Conservation (phyloP, 1,140 invertebrate species). For the Drosophila orena region DNA sequence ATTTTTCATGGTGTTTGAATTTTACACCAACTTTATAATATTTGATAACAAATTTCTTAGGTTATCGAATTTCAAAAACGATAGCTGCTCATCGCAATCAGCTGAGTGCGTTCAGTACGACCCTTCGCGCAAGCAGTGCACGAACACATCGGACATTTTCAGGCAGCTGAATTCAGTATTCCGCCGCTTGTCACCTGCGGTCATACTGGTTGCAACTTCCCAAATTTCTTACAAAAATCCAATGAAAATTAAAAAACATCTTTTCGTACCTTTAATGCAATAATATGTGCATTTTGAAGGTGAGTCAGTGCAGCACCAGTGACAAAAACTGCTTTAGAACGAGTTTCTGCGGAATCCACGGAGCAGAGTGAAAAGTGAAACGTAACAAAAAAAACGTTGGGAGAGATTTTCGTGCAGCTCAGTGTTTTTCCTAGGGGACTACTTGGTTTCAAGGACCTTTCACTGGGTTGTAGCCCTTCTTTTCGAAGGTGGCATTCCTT, state of each 20-base stretch:
- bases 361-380: constrained; percentile 71
- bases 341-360: neutral
- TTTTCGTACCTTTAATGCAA: constrained; percentile 77
- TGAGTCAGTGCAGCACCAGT: constrained; percentile 47
- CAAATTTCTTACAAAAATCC: constrained; percentile 66
- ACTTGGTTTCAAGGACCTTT: constrained; percentile 25
- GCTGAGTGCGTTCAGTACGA: neutral
- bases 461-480: neutral
- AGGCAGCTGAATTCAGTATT: constrained; percentile 24
- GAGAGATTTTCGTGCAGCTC: constrained; percentile 40
- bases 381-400: constrained; percentile 59
- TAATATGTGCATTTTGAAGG: constrained; percentile 83
- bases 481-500: neutral
- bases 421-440: constrained; percentile 15
- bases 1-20: neutral
- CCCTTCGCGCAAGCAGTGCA: constrained; percentile 13
- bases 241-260: constrained; percentile 76
- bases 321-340: neutral
- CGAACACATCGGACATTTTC: neutral
- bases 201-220: constrained; percentile 49
- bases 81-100: constrained; percentile 6
- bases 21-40: neutral
- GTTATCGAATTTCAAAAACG: neutral
- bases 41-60: neutral
- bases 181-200: constrained; percentile 28